A percentile compares a stretch with the other conserved stretches of the same genome.
phyloP scores from a whole-genome alignment of 2,888 invertebrate species.

The Fragum sueziense region DNA sequence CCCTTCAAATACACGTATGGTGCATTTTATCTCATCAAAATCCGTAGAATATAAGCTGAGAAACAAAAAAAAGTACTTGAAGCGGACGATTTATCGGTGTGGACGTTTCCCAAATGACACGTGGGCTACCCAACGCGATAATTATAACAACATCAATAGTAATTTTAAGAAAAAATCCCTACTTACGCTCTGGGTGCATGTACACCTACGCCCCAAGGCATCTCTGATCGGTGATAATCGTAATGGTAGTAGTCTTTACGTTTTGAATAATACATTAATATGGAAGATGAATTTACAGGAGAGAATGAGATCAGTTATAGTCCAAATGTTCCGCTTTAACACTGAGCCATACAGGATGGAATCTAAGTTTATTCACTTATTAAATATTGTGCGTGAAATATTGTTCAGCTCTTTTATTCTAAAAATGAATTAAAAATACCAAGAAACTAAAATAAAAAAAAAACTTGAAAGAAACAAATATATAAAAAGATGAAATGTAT shows the following conservation, averaged over 20 bases:
- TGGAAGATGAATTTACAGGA: neutral
- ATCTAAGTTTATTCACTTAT: neutral
- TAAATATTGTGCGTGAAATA: neutral
- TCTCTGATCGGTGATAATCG: neutral
- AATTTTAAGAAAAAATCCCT: no score
- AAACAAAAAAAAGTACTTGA: no score
- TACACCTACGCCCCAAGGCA: slow-evolving; percentile 8
- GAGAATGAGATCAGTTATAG: neutral
- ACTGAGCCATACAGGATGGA: neutral
- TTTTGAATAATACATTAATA: slow-evolving; percentile 4
- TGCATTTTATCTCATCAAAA: no score
- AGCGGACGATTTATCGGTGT: no score
- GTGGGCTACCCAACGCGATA: no score
- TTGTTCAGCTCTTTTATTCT: neutral
- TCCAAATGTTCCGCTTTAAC: neutral
- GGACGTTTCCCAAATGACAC: no score
- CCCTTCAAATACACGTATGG: no score
- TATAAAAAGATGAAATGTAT: no score
- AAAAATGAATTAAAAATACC: neutral
- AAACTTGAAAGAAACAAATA: neutral
- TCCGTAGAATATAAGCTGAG: no score
- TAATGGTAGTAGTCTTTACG: neutral
- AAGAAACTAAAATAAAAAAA: neutral
- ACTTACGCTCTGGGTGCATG: slow-evolving; percentile 3
- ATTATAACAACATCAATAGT: no score